Conservation (phyloP, 37 sponge, comb jelly and placozoan species). For the Petrosia ficiformis region DNA sequence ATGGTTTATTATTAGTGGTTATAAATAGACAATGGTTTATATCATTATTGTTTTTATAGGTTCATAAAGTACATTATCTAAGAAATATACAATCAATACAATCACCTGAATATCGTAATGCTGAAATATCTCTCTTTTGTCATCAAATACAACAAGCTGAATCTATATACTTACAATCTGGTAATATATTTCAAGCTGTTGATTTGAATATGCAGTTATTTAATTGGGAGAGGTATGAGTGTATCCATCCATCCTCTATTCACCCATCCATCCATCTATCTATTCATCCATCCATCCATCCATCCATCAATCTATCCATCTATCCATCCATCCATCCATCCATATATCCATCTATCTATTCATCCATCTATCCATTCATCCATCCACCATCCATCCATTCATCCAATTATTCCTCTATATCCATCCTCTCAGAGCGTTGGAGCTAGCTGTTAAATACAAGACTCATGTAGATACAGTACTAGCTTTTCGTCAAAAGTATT, state of each 20-base stretch:
- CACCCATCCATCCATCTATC: neutral
- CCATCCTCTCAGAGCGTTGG: constrained; percentile 72
- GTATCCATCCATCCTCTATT: neutral
- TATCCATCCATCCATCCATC: neutral
- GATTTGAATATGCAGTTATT: constrained; percentile 77
- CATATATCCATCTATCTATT: neutral
- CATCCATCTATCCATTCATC: neutral
- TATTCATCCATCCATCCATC: constrained; percentile 2
- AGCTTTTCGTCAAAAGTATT: constrained; percentile 80
- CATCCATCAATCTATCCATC: neutral
- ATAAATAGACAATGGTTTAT: neutral
- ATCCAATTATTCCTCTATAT: neutral
- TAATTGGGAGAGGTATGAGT: constrained; percentile 95
- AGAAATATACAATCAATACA: constrained; percentile 61
- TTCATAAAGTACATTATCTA: constrained; percentile 86
- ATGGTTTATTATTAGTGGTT: too few relatives aligned
- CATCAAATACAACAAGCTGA: constrained; percentile 86
- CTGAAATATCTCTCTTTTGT: constrained; percentile 88
- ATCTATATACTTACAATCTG: constrained; percentile 80
- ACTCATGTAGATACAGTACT: constrained; percentile 97
- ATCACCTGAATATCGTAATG: constrained; percentile 61
- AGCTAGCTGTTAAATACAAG: constrained; percentile 89
- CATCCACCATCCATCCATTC: neutral
- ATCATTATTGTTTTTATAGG: too few relatives aligned
- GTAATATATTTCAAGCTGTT: constrained; percentile 83